Evolutionary conservation across 1,140 invertebrate species (phyloP).

Genomic region (Leucophenga varia): DNA sequence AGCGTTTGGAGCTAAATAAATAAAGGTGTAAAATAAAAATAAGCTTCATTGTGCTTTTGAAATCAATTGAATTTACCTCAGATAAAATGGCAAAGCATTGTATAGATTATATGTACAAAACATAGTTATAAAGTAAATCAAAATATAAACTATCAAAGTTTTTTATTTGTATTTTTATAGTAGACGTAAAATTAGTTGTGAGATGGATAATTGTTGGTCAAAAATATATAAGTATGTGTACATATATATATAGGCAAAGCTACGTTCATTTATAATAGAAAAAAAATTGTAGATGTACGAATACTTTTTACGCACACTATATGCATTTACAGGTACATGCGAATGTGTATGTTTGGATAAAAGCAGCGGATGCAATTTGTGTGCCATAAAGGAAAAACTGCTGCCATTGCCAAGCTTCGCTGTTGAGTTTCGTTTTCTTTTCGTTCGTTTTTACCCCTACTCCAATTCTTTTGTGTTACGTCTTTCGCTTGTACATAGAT

Average conservation of each 20-base stretch:
- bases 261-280: slow-evolving; percentile 8
- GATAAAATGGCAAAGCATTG: no score
- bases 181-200: no score
- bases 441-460: no score
- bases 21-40: slow-evolving; percentile 23
- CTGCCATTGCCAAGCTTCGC: no score
- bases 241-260: slow-evolving; percentile 2
- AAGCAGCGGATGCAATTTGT: background rate
- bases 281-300: slow-evolving; percentile 12
- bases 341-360: background rate
- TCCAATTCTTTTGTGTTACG: slow-evolving; percentile 6
- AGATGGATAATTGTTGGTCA: no score
- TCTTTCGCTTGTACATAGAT: no score
- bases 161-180: no score
- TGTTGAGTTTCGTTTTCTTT: no score
- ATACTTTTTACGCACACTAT: no score
- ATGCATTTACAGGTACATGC: background rate
- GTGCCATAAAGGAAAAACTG: background rate
- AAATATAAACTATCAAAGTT: no score
- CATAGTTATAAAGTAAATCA: slow-evolving; percentile 20
- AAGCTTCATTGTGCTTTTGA: slow-evolving; percentile 36
- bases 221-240: background rate
- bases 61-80: slow-evolving; percentile 50
- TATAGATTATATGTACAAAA: slow-evolving; percentile 19
- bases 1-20: no score